Conservation (phyloP, 2,888 invertebrate species). For the Acronicta psi region DNA sequence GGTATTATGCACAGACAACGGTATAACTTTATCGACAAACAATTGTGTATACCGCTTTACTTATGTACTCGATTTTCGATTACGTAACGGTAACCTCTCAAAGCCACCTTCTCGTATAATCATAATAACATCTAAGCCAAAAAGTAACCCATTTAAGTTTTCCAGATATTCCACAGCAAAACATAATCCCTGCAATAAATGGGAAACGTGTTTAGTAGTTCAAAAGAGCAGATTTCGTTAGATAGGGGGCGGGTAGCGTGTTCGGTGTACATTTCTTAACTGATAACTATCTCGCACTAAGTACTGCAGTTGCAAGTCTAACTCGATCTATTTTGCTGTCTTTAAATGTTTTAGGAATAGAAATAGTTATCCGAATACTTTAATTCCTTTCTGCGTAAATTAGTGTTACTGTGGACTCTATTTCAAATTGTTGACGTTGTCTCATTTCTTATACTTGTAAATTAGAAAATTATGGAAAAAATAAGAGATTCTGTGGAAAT, state of each 20-base stretch:
- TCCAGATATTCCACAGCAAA: slow-evolving; percentile 25
- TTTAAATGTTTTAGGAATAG: slow-evolving; percentile 35
- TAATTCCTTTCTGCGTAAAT: too few relatives aligned
- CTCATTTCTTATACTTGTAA: too few relatives aligned
- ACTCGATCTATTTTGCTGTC: slow-evolving; percentile 33
- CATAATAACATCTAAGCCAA: slow-evolving; percentile 13
- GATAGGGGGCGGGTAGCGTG: slow-evolving; percentile 42
- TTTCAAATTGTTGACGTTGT: neutral
- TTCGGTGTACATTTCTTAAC: slow-evolving; percentile 39
- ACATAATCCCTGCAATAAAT: slow-evolving; percentile 40
- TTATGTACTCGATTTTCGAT: too few relatives aligned
- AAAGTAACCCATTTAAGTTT: slow-evolving; percentile 26
- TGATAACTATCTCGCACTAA: slow-evolving; percentile 49
- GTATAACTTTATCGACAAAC: too few relatives aligned
- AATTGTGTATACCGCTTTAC: too few relatives aligned
- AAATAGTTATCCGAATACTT: too few relatives aligned
- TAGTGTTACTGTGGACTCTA: slow-evolving; percentile 1
- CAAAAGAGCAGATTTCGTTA: slow-evolving; percentile 36
- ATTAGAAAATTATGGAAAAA: too few relatives aligned
- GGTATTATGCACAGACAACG: too few relatives aligned
- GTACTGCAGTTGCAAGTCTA: slow-evolving; percentile 40
- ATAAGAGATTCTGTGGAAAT: too few relatives aligned
- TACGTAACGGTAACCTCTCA: too few relatives aligned
- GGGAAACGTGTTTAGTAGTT: slow-evolving; percentile 43
- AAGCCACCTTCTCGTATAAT: too few relatives aligned